Evolutionary conservation across 2,888 invertebrate species (phyloP), one percentile per base, ranked within the genome.

Genomic region (Crossocerus cetratus): DNA sequence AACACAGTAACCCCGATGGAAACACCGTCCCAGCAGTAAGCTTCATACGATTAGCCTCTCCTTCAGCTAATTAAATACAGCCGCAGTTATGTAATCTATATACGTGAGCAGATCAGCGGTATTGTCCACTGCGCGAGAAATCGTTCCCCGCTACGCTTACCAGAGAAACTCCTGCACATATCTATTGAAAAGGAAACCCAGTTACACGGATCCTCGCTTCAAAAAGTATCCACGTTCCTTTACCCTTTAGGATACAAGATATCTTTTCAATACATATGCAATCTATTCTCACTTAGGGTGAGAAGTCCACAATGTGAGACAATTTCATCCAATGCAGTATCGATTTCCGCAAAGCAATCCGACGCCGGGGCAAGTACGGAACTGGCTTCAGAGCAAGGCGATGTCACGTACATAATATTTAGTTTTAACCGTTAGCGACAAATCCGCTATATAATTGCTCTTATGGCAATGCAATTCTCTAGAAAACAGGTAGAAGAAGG

Each of bases 191-290:
- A 82, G 83, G 70, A 77, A 77, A 76, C 85, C 87, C 13, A 85
- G 87, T 44, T 84, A 82, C 55, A 58, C 75, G 2, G 89, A 89
- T 80, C 88, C 88, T 16, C 84, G 89, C 65, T 89, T 89, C 49
- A 88, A 87, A 77, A 87, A 81, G 89, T 86, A 82, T 42, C n/a
- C 45, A 53, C 14, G 11, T 58, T 42, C 49, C 18, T 55, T 21
- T 45, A 32, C 5, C 32, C 32, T 4, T 32, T 32, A 8, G 8
- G 32, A 2, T 4, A 32, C 13, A 63, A 42, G 4, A 5, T 13
- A n/a, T 32, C 32, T 32, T 32, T 32, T 32, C 32, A 32, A 32
- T n/a, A n/a, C 32, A 32, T 32, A 4, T 8, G 32, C 32, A 32
- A 32, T 32, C 32, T 32, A 32, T 32, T 32, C 11, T 32, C 32